phyloP scores from a whole-genome alignment of 2,888 invertebrate genomes.

The Lithophane leautieri region DNA sequence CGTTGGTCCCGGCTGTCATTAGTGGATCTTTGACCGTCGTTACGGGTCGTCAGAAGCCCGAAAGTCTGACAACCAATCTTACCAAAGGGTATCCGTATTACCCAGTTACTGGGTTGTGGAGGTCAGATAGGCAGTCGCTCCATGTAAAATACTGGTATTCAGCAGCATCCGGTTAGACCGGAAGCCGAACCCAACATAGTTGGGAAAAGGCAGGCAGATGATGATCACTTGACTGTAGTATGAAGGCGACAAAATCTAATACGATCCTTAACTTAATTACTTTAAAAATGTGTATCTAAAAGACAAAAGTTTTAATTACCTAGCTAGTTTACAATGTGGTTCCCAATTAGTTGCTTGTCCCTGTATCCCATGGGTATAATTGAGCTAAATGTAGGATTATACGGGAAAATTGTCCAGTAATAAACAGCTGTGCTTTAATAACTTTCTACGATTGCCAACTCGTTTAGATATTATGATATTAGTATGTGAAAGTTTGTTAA shows the following conservation, averaged over 20 bases:
- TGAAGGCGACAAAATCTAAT: background rate
- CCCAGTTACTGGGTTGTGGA: too few species aligned
- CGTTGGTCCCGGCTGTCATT: too few species aligned
- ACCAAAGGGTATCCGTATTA: too few species aligned
- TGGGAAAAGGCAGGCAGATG: too few species aligned
- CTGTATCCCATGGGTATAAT: constrained; percentile 39
- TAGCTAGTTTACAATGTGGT: constrained; percentile 30
- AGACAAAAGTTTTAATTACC: constrained; percentile 39
- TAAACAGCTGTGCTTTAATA: constrained; percentile 48
- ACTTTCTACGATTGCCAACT: constrained; percentile 29
- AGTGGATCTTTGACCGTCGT: too few species aligned
- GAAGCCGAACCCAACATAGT: too few species aligned
- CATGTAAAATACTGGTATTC: too few species aligned
- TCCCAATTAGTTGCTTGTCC: constrained; percentile 27
- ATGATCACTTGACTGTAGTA: too few species aligned
- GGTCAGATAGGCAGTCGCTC: too few species aligned
- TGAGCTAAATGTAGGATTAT: constrained; percentile 32
- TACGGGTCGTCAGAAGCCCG: too few species aligned
- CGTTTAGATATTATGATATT: constrained; percentile 18
- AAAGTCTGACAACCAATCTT: too few species aligned
- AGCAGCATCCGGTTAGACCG: too few species aligned
- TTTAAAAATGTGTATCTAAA: constrained; percentile 1
- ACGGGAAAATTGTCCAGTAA: constrained; percentile 25
- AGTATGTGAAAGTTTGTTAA: background rate
- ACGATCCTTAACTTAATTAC: background rate